phyloP scores from a whole-genome alignment of 2,797 vertebrate genomes.

The Karalla daura region DNA sequence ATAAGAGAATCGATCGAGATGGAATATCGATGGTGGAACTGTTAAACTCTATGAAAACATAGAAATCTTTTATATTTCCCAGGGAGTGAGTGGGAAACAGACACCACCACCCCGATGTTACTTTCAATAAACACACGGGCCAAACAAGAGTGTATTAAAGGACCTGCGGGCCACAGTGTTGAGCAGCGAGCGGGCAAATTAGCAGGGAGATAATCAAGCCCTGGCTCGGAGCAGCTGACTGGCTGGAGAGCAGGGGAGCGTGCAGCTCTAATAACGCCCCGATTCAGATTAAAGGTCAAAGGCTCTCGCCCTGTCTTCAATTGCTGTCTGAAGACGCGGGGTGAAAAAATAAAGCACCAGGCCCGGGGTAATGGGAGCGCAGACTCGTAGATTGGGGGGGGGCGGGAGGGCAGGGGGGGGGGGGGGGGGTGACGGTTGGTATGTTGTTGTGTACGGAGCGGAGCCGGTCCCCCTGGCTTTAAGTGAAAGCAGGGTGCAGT shows the following conservation, averaged over 20 bases:
- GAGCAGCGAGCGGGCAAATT: slow-evolving; percentile 9
- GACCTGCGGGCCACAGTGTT: neutral
- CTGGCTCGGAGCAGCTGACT: slow-evolving; percentile 1
- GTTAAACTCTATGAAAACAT: too few relatives aligned
- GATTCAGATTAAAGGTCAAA: slow-evolving; percentile 54
- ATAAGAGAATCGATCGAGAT: neutral
- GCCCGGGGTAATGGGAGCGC: slow-evolving; percentile 11
- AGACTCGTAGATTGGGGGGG: slow-evolving; percentile 52
- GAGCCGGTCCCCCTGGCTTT: slow-evolving; percentile 52
- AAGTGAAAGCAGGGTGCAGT: slow-evolving; percentile 53
- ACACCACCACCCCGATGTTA: neutral
- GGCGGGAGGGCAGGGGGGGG: too few relatives aligned
- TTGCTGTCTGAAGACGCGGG: slow-evolving; percentile 34
- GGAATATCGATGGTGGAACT: neutral
- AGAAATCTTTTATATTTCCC: too few relatives aligned
- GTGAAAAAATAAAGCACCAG: slow-evolving; percentile 28
- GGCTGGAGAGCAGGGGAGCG: neutral
- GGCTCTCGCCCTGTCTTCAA: slow-evolving; percentile 47
- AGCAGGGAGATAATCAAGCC: slow-evolving; percentile 3
- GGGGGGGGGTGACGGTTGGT: slow-evolving; percentile 17
- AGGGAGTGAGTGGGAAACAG: too few relatives aligned
- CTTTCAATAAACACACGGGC: neutral
- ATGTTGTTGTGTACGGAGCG: slow-evolving; percentile 46
- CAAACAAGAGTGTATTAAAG: neutral
- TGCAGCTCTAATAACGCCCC: neutral